Percentiles rank a stretch among this genome's conserved stretches.
Evolutionary conservation across 2,888 invertebrate genomes (phyloP).

Genomic region (Zaprionus bogoriensis): DNA sequence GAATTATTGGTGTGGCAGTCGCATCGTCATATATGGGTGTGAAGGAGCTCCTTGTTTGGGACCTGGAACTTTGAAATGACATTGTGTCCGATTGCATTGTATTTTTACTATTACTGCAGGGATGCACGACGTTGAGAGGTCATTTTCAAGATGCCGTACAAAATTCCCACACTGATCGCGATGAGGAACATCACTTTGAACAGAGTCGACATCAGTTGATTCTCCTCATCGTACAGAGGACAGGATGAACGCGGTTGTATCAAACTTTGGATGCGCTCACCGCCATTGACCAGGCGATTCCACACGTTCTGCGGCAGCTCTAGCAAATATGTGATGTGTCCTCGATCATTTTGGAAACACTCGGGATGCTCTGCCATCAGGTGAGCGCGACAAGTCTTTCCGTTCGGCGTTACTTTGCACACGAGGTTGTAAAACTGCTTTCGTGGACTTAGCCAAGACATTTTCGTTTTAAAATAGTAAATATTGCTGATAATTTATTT

Average conservation of each 20-base stretch:
- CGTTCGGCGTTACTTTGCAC: constrained; percentile 24
- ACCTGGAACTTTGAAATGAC: neutral
- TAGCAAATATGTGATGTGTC: neutral
- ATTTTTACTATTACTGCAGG: neutral
- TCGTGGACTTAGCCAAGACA: constrained; percentile 26
- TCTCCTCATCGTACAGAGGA: neutral
- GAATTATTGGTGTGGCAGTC: neutral
- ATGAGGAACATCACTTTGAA: constrained; percentile 22
- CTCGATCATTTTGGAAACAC: constrained; percentile 1
- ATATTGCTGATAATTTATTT: constrained; percentile 31
- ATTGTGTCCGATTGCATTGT: neutral
- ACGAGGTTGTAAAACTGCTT: constrained; percentile 5
- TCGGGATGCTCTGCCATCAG: constrained; percentile 27
- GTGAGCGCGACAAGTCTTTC: constrained; percentile 18
- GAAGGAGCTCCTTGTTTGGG: neutral
- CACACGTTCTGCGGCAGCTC: constrained; percentile 13
- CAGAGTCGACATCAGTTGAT: neutral
- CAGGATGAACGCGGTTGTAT: neutral
- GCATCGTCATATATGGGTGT: neutral
- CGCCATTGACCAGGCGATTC: neutral
- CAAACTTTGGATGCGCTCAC: neutral
- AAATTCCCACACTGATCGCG: constrained; percentile 28
- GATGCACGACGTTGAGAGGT: constrained; percentile 21
- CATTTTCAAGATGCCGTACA: constrained; percentile 35
- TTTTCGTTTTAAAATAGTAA: neutral